Base-by-base conservation (phyloP, 2,113 vertebrate species). In the Cryptotis parvus region DNA sequence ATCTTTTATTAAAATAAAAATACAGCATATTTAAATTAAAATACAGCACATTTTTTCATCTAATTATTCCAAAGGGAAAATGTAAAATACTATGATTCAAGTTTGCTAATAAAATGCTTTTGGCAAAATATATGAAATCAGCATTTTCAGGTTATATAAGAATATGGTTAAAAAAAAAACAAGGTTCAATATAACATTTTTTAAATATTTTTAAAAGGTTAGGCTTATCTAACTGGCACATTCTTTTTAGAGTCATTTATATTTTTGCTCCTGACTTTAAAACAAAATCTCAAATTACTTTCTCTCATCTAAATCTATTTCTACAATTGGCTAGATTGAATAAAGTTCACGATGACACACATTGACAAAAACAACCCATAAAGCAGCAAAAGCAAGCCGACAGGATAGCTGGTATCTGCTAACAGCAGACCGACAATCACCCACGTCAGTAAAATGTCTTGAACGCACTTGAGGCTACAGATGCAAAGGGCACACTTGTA, bases 11-110 rank as follows among this genome's bases (percentile, higher is more conserved):
- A 70, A 27, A 87, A 61, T 61, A 61, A 26, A 91, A 92, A 76
- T 33, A 74, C n/a, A 87, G 83, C 0, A 66, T 3, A 93, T 58
- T 63, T 93, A 58, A 58, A 79, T 41, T 66, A 31, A 91, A 93
- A 77, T 31, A 76, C 27, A 84, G 81, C 0, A 68, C 3, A 91
- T 61, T 69, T 94, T 31, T 89, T 52, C 61, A 88, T 41, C 9
- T n/a, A 89, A 72, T 55, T 86, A 83, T 91, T 77, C 29, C 69
- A 61, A 91, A 90, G 10, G 11, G n/a, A 35, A 78, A 92, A 84
- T 39, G 16, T 82, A 20, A 77, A 83, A 69, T 61, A 69, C 3
- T 84, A 24, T 65, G 11, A 86, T 29, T 91, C 22, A 81, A 52
- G 24, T 14, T 84, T 43, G 14, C 1, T 72, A 29, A 84, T 83